Evolutionary conservation across 2,113 vertebrate genomes (phyloP).

Genomic region (Cathartes aura): DNA sequence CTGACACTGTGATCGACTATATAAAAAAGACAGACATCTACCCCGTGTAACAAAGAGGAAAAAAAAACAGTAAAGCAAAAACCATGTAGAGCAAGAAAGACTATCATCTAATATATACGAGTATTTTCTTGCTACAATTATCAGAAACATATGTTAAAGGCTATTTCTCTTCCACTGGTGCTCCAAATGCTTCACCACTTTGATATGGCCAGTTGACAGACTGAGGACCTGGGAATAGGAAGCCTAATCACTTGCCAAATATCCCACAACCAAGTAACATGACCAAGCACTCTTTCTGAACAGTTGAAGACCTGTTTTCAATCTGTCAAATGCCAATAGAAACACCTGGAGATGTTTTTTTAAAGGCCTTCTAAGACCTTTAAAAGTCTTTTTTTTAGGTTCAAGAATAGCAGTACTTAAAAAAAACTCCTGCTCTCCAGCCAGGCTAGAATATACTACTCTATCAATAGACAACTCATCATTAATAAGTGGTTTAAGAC

Average conservation of each 20-base stretch:
- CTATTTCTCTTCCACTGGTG: neutral
- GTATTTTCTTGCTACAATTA: neutral
- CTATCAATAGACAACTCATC: neutral
- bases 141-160: neutral
- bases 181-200: neutral
- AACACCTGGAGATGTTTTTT: constrained; percentile 1
- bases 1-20: fast-evolving
- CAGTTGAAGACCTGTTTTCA: neutral
- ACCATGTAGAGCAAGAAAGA: fast-evolving
- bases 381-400: neutral
- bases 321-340: neutral
- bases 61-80: neutral
- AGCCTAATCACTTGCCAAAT: neutral
- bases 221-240: neutral
- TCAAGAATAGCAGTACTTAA: neutral
- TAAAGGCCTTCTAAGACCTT: neutral
- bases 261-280: neutral
- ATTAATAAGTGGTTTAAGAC: neutral
- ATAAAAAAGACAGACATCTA: neutral
- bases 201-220: neutral
- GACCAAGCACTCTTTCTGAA: neutral
- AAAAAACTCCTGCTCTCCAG: neutral
- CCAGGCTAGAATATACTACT: neutral
- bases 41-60: fast-evolving
- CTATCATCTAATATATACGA: fast-evolving